Conservation (phyloP, 2,888 invertebrate genomes). For the Cyclophora punctaria region DNA sequence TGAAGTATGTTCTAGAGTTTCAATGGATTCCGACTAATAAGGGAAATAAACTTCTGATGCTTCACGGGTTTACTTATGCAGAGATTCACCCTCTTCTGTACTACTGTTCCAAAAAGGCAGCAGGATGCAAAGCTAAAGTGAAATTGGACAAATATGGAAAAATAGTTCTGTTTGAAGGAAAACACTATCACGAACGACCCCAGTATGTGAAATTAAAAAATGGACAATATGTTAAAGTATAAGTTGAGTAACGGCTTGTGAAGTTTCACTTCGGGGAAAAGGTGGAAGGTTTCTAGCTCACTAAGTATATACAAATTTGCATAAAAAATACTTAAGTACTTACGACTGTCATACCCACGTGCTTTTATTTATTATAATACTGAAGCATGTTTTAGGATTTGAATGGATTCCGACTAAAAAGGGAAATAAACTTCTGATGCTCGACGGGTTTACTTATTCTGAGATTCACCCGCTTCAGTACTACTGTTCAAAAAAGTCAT, state of each 20-base stretch:
- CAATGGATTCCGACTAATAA: slow-evolving; percentile 12
- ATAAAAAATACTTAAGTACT: too few species aligned
- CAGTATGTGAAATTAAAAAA: slow-evolving; percentile 20
- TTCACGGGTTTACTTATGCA: slow-evolving; percentile 21
- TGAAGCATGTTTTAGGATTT: slow-evolving; percentile 4
- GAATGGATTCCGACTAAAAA: slow-evolving; percentile 12
- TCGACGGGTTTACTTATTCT: slow-evolving; percentile 21
- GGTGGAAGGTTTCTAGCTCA: too few species aligned
- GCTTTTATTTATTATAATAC: too few species aligned
- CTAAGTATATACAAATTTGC: too few species aligned
- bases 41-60: slow-evolving; percentile 23
- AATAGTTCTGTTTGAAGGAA: background rate
- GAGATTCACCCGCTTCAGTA: slow-evolving; percentile 6
- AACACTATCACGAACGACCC: slow-evolving; percentile 30
- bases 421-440: slow-evolving; percentile 23
- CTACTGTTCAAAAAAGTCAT: slow-evolving; percentile 23
- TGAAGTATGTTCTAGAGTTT: slow-evolving; percentile 4
- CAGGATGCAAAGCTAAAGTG: slow-evolving; percentile 16
- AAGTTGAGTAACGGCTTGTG: background rate
- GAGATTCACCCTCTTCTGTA: slow-evolving; percentile 5
- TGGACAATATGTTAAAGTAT: slow-evolving; percentile 22
- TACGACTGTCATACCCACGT: too few species aligned
- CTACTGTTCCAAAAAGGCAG: slow-evolving; percentile 23
- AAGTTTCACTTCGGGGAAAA: too few species aligned
- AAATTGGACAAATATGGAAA: slow-evolving; percentile 9